A percentile compares a stretch with the other conserved stretches of the same genome.
These are phyloP conservation scores for Penaeus indicus DNA, from an alignment of 1,140 invertebrate species.

Conservation along the genomic window DNA sequence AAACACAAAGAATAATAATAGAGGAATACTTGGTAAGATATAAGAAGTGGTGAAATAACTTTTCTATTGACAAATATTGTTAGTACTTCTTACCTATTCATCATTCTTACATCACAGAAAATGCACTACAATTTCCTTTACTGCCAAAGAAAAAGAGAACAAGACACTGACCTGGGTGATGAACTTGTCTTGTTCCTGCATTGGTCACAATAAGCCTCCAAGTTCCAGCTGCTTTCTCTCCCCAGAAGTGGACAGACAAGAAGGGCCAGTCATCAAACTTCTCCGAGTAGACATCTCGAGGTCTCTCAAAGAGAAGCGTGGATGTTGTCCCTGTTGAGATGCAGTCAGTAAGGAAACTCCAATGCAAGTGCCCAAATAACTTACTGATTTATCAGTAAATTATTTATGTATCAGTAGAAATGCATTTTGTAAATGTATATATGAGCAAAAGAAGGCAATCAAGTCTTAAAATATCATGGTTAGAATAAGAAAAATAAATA, in stretches of 20 bases:
- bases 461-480: background rate
- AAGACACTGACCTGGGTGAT: constrained; percentile 73
- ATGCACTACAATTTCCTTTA: background rate
- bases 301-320: constrained; percentile 88
- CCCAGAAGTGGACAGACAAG: constrained; percentile 97
- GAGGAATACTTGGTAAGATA: background rate
- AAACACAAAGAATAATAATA: constrained; percentile 54
- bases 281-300: constrained; percentile 89
- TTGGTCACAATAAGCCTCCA: constrained; percentile 96
- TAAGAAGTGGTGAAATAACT: too few relatives aligned
- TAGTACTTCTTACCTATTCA: background rate
- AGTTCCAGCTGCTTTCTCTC: constrained; percentile 83
- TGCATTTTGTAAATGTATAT: background rate
- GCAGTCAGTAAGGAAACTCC: background rate
- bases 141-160: constrained; percentile 69
- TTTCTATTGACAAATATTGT: background rate
- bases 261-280: constrained; percentile 99
- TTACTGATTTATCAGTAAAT: too few relatives aligned
- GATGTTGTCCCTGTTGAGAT: constrained; percentile 88
- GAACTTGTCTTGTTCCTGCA: constrained; percentile 85
- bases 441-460: background rate
- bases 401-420: too few relatives aligned
- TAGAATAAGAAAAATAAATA: background rate
- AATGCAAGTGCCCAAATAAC: background rate
- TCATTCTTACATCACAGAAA: too few relatives aligned